Conservation (phyloP, 2,113 vertebrate species). For the Morone chrysops region DNA sequence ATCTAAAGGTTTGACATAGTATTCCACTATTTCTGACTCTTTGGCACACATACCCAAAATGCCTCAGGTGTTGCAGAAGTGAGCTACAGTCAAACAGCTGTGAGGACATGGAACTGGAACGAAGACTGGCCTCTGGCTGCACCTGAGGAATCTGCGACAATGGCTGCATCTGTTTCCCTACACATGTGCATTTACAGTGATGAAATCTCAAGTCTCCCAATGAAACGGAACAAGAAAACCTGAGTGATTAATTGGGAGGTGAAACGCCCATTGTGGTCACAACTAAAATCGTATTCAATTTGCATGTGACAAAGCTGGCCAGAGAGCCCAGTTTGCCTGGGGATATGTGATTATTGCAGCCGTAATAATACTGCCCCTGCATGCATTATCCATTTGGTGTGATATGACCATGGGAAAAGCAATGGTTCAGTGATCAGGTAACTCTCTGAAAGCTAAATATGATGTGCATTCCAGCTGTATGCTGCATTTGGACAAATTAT, state of each 20-base stretch:
- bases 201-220: conserved; percentile 49
- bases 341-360: conserved; percentile 56
- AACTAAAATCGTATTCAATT: conserved; percentile 54
- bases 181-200: conserved; percentile 35
- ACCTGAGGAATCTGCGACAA: conserved; percentile 45
- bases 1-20: background rate
- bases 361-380: conserved; percentile 36
- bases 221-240: conserved; percentile 48
- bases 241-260: conserved; percentile 36
- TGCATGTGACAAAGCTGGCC: conserved; percentile 42
- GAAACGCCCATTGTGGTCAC: conserved; percentile 15
- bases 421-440: conserved; percentile 53
- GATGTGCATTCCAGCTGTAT: conserved; percentile 20
- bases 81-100: conserved; percentile 7
- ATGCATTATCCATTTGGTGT: conserved; percentile 26
- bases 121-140: conserved; percentile 44
- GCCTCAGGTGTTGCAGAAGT: background rate
- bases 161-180: conserved; percentile 11
- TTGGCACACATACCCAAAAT: background rate
- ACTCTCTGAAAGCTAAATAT: conserved; percentile 51
- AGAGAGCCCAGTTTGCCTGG: conserved; percentile 32
- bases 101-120: conserved; percentile 28
- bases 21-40: background rate
- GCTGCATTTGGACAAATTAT: conserved; percentile 27
- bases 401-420: conserved; percentile 27